phyloP scores from a whole-genome alignment of 2,797 vertebrate genomes.

The Chelidonichthys spinosus region DNA sequence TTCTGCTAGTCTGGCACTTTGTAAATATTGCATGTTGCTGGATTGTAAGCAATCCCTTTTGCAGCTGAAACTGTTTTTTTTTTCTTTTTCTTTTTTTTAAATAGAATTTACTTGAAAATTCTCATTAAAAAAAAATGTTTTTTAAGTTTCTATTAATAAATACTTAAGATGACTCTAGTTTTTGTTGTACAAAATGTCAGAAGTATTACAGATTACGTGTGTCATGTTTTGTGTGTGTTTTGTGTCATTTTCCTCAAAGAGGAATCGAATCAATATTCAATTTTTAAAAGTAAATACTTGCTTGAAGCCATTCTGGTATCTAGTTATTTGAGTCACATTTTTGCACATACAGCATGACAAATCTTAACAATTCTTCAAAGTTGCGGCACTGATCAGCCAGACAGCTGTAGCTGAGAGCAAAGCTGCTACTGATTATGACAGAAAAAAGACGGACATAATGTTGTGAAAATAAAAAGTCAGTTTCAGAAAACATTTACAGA shows the following conservation, averaged over 20 bases:
- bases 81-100: conserved; percentile 18
- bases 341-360: neutral
- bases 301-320: neutral
- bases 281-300: neutral
- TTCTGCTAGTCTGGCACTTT: conserved; percentile 35
- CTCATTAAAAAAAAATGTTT: neutral
- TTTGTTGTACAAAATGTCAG: conserved; percentile 22
- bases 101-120: conserved; percentile 33
- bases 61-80: conserved; percentile 10
- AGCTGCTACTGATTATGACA: neutral
- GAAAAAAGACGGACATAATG: neutral
- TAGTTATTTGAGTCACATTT: neutral
- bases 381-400: neutral
- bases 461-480: neutral
- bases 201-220: neutral
- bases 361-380: no score
- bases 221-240: neutral
- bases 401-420: neutral
- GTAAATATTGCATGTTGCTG: neutral
- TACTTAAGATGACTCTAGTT: conserved; percentile 20
- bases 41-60: conserved; percentile 1
- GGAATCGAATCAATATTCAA: neutral
- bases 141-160: conserved; percentile 46
- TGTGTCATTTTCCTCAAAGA: neutral
- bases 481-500: neutral